Base-by-base conservation (phyloP, 2,113 vertebrate species). In the Taurulus bubalis region DNA sequence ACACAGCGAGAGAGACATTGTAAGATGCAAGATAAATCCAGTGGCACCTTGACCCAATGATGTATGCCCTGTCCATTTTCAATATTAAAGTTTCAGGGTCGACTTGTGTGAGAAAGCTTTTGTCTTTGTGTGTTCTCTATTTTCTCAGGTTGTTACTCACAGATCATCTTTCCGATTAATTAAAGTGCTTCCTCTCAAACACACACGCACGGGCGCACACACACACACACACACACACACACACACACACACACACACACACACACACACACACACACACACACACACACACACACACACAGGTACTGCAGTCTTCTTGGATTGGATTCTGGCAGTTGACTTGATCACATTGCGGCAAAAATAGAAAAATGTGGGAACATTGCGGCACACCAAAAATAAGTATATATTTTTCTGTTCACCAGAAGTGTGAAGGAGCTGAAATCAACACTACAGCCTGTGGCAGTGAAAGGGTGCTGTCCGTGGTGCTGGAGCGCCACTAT, bases 101-200 rank as follows among this genome's bases (percentile, higher is more conserved):
- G 63, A 75, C 75, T 77, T 22, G 28, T 55, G 26, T 56, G 24
- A 59, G 26, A 32, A 26, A 8, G 28, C 28, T n/a, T 24, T 49
- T 28, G 32, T 71, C 69, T 63, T 36, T 0, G 8, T 20, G 56
- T 63, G 30, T 68, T 47, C 22, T 55, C 24, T 14, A 45, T 65
- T 34, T 77, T 62, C 22, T 68, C 14, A 40, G 45, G 20, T 45
- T 79, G 45, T 75, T 34, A 34, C 34, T 70, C 53, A 56, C 38
- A 60, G 42, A 53, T 30, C 67, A 73, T 71, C 45, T 74, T 76
- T 79, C 72, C 76, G 62, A 40, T 83, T 83, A 83, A 85, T 85
- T 85, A 55, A 86, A 88, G 83, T 85, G 83, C 63, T 77, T 26
- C 66, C 83, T 71, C 65, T 59, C 82, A 34, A 74, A 65, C 71